These are phyloP conservation scores for Cirrhinus molitorella DNA, from an alignment of 2,797 vertebrate genomes.

Conservation along the genomic window DNA sequence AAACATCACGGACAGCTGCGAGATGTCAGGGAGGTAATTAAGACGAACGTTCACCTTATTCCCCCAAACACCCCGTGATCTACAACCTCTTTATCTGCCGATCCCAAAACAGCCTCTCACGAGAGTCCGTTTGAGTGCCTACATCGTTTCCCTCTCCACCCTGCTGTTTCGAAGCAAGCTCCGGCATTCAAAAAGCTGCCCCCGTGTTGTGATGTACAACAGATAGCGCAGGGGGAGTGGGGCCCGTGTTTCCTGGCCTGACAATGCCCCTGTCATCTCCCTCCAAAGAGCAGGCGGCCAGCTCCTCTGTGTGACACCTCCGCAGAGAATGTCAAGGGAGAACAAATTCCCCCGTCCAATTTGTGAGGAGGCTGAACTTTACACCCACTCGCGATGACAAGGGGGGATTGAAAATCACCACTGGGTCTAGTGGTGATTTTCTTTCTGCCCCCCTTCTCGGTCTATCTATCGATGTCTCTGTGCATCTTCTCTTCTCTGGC, in stretches of 20 bases:
- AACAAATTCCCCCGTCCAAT: slow-evolving; percentile 81
- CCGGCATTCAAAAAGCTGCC: neutral
- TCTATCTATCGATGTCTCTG: slow-evolving; percentile 16
- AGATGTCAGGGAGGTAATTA: slow-evolving; percentile 56
- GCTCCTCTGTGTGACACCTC: slow-evolving; percentile 72
- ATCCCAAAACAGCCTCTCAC: slow-evolving; percentile 30
- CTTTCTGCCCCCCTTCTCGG: slow-evolving; percentile 58
- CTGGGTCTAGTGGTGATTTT: slow-evolving; percentile 74
- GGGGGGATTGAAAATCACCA: slow-evolving; percentile 71
- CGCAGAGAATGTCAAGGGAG: slow-evolving; percentile 76
- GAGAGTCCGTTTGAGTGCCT: neutral
- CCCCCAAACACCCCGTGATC: slow-evolving; percentile 41
- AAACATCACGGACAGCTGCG: slow-evolving; percentile 51
- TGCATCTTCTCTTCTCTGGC: slow-evolving; percentile 18
- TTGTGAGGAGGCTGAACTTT: slow-evolving; percentile 80
- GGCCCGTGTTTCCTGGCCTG: slow-evolving; percentile 36
- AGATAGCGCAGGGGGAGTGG: slow-evolving; percentile 38
- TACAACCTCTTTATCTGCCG: slow-evolving; percentile 25
- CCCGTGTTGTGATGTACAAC: slow-evolving; percentile 7
- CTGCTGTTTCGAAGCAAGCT: slow-evolving; percentile 31
- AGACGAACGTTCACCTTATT: slow-evolving; percentile 44
- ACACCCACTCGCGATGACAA: slow-evolving; percentile 66
- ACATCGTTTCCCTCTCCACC: neutral
- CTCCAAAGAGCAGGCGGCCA: slow-evolving; percentile 44
- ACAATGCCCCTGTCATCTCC: slow-evolving; percentile 51